phyloP scores from a whole-genome alignment of 2,888 invertebrate genomes.

The Sabatieria punctata region DNA sequence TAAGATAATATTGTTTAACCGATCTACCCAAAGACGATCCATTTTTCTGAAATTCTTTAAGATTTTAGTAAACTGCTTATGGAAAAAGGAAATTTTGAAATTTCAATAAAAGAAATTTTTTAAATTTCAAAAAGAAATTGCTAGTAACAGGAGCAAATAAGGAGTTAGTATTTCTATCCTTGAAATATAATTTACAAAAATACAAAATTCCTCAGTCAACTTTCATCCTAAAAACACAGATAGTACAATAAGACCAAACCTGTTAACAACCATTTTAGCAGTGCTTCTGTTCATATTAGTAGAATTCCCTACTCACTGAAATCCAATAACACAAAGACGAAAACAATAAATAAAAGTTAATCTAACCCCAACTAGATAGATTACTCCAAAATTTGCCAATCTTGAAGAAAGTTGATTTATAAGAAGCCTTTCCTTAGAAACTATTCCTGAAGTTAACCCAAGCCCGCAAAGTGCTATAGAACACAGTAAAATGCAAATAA shows the following conservation, averaged over 20 bases:
- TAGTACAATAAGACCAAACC: conserved; percentile 19
- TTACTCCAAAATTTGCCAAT: conserved; percentile 19
- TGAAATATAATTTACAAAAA: conserved; percentile 3
- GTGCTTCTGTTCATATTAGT: too few species aligned
- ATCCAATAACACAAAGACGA: too few species aligned
- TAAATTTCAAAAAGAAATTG: conserved; percentile 3
- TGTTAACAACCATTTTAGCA: too few species aligned
- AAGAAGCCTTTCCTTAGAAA: too few species aligned
- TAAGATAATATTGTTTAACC: conserved; percentile 38
- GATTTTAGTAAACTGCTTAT: too few species aligned
- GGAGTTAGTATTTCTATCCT: too few species aligned
- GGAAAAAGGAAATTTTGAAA: conserved; percentile 15
- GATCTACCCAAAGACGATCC: too few species aligned
- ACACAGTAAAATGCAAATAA: too few species aligned
- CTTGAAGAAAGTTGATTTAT: conserved; percentile 20
- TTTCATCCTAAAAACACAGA: conserved; percentile 13
- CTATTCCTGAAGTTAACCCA: too few species aligned
- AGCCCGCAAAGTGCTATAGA: too few species aligned
- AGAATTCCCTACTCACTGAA: too few species aligned
- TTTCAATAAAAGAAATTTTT: conserved; percentile 4
- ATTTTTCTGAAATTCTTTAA: too few species aligned
- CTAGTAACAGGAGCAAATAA: conserved; percentile 3
- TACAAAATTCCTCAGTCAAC: conserved; percentile 13
- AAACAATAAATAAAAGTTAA: conserved; percentile 31
- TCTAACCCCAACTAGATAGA: conserved; percentile 2